These are phyloP conservation scores for Heteronetta atricapilla DNA, from an alignment of 2,113 vertebrate species.

Conservation along the genomic window DNA sequence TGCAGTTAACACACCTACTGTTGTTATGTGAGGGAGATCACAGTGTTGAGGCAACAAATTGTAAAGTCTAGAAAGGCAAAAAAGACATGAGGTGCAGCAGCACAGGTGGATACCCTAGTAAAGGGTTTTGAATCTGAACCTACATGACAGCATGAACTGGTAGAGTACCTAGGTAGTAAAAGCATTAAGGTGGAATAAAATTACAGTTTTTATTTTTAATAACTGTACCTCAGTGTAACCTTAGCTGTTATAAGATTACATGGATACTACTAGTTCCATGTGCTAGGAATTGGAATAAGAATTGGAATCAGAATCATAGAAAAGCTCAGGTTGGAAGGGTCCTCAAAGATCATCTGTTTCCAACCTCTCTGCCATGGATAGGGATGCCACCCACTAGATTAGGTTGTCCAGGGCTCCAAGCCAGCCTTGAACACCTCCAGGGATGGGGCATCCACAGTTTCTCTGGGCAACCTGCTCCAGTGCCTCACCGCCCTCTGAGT, in stretches of 20 bases:
- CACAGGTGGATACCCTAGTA: not conserved
- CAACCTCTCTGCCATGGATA: no score
- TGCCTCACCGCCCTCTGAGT: no score
- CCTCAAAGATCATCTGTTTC: no score
- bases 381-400: no score
- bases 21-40: not conserved
- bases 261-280: rapidly evolving
- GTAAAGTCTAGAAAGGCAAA: not conserved
- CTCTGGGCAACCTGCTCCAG: no score
- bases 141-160: not conserved
- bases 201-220: not conserved
- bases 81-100: not conserved
- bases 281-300: no score
- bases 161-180: not conserved
- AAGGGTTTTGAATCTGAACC: not conserved
- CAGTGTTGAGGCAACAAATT: not conserved
- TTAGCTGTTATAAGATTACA: not conserved
- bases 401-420: no score
- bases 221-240: not conserved
- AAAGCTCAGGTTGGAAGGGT: no score
- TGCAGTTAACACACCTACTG: not conserved
- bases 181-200: not conserved
- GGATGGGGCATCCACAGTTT: no score
- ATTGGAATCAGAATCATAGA: no score
- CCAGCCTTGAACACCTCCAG: no score